Base-by-base conservation (phyloP, 2,113 vertebrate genomes). In the Tetrao urogallus region DNA sequence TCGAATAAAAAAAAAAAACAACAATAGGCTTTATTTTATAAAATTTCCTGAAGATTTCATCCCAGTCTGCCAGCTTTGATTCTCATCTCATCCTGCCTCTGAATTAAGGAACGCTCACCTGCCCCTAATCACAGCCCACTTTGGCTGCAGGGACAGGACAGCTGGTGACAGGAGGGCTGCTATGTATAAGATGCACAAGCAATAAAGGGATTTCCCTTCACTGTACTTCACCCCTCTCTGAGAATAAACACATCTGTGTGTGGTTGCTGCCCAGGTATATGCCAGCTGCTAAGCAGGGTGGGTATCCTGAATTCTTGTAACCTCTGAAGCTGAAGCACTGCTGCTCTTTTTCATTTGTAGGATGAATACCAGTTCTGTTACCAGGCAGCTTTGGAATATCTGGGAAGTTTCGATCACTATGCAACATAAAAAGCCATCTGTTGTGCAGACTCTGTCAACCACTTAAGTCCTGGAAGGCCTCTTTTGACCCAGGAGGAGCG, bases 331-430 rank as follows among this genome's bases (percentile, higher is more conserved):
- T 5, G 47, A 28, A 71, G 67, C 64, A 7, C 12, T 71, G 27
- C 5, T 52, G 76, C 83, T 74, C 36, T 75, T 34, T 57, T 1
- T 65, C 20, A 3, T 74, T 66, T 6, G 2, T 98, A 99, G 99
- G 99, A 99, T 9, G 99, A 99, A 88, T 99, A 99, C 97, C 99
- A 99, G 98, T 99, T 99, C 98, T 99, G 99, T 94, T 99, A 99
- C 94, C 99, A 99, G 93, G 99, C 99, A 13, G 99, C 98, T 60
- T 98, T 99, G 97, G 99, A 99, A 94, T 99, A 99, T 97, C 98
- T 99, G 96, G 99, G 99, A 94, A 99, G 99, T 97, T 99, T 99
- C 97, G 99, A 99, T 98, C 99, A 99, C 99, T 99, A 99, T 99
- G 99, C 99, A 99, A 99, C 99, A 98, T 99, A 99, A 99, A 98